These are phyloP conservation scores for Agraylea sexmaculata DNA, from an alignment of 1,140 invertebrate species.

Conservation along the genomic window DNA sequence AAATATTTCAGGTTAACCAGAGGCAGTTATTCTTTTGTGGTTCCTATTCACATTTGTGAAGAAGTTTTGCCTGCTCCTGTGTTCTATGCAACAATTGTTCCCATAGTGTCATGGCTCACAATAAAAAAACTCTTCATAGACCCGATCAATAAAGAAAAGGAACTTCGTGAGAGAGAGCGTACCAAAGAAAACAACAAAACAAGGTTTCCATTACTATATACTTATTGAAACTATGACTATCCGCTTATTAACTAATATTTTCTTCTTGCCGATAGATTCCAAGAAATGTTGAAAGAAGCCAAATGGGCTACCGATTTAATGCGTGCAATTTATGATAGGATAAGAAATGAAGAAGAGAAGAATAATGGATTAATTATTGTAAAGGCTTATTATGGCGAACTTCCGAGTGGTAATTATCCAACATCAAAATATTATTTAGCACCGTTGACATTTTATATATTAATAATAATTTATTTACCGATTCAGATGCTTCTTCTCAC, in stretches of 20 bases:
- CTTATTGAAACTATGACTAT: conserved; percentile 1
- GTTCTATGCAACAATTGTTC: conserved; percentile 85
- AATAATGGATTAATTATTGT: conserved; percentile 76
- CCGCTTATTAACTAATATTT: conserved; percentile 6
- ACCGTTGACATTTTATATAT: conserved; percentile 2
- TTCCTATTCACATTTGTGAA: conserved; percentile 85
- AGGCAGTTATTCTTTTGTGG: conserved; percentile 77
- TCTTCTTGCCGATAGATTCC: conserved; percentile 40
- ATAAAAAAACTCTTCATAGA: conserved; percentile 80
- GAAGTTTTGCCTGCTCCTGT: conserved; percentile 78
- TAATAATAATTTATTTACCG: conserved; percentile 5
- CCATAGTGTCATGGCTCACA: conserved; percentile 65
- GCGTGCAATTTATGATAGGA: conserved; percentile 67
- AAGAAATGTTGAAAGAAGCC: conserved; percentile 72
- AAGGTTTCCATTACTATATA: conserved; percentile 12
- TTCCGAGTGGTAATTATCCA: conserved; percentile 31
- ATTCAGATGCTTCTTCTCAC: conserved; percentile 26
- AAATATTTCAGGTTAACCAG: conserved; percentile 59
- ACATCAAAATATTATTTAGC: background rate
- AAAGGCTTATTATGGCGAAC: conserved; percentile 71
- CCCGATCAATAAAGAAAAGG: conserved; percentile 68
- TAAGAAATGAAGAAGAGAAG: conserved; percentile 61
- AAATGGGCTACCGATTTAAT: conserved; percentile 78
- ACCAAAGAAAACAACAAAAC: conserved; percentile 17
- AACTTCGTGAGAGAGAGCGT: conserved; percentile 56